Conservation (phyloP, 2,888 invertebrate genomes). For the Chirona hameri region DNA sequence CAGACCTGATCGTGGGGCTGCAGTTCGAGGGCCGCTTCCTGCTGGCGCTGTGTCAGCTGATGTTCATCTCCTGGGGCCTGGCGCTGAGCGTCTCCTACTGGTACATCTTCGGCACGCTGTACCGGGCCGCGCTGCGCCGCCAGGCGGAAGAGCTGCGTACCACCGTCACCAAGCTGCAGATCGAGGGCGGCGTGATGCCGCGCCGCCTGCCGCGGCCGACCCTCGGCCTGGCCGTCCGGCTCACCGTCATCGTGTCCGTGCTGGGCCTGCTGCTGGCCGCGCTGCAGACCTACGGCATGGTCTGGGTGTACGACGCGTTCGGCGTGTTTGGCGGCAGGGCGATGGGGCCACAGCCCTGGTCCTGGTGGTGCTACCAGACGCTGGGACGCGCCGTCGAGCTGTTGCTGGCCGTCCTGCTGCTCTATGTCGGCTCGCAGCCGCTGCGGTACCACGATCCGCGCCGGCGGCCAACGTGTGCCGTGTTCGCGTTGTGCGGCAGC, state of each 20-base stretch:
- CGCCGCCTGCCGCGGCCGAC: constrained; percentile 47
- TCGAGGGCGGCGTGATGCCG: constrained; percentile 42
- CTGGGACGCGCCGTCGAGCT: constrained; percentile 79
- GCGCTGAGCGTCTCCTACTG: constrained; percentile 57
- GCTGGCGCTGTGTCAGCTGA: constrained; percentile 12
- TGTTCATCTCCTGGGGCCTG: constrained; percentile 26
- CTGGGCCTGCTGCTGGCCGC: constrained; percentile 77
- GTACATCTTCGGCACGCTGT: constrained; percentile 57
- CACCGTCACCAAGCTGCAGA: constrained; percentile 42
- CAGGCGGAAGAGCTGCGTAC: constrained; percentile 28
- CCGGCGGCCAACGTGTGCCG: constrained; percentile 62
- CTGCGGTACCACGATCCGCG: constrained; percentile 43
- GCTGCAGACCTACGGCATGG: constrained; percentile 76
- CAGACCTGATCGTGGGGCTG: constrained; percentile 60
- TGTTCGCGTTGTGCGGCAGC: neutral
- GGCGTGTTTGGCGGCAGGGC: constrained; percentile 44
- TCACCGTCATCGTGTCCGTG: constrained; percentile 80
- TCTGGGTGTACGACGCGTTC: constrained; percentile 44
- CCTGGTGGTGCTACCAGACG: constrained; percentile 88
- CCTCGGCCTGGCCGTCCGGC: constrained; percentile 80
- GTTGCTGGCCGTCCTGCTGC: constrained; percentile 76
- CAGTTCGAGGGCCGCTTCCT: constrained; percentile 32
- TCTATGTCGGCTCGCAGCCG: constrained; percentile 76
- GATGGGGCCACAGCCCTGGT: constrained; percentile 60
- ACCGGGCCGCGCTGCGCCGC: constrained; percentile 55